A percentile compares a stretch with the other conserved stretches of the same genome.
Conservation (phyloP, 2,113 vertebrate species). For the Apaloderma vittatum region DNA sequence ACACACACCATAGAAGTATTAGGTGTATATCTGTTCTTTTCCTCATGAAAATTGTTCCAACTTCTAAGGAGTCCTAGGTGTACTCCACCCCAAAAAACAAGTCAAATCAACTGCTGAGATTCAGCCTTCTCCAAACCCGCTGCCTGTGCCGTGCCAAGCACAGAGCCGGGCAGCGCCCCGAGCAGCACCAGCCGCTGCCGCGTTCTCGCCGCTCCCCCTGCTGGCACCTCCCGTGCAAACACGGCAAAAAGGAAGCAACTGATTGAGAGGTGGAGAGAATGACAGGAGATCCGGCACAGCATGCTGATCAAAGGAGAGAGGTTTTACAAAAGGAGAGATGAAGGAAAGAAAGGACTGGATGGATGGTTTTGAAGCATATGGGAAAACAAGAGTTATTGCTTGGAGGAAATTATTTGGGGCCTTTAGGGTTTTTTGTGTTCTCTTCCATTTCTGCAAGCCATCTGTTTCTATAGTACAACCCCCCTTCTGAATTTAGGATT, state of each 20-base stretch:
- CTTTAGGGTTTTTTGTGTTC: fast-evolving
- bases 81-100: background rate
- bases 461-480: background rate
- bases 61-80: background rate
- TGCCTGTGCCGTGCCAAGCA: fast-evolving
- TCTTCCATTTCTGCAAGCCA: background rate
- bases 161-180: background rate
- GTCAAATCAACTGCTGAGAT: fast-evolving
- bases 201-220: background rate
- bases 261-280: fast-evolving
- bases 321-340: fast-evolving
- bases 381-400: background rate
- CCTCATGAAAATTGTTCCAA: background rate
- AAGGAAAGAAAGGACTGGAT: too few species aligned
- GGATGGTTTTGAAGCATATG: fast-evolving
- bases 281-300: fast-evolving
- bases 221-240: fast-evolving
- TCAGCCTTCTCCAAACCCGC: fast-evolving
- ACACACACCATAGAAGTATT: fast-evolving
- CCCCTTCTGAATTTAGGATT: background rate
- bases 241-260: fast-evolving
- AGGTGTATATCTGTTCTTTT: background rate
- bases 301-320: fast-evolving
- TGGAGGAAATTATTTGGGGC: background rate
- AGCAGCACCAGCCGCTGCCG: fast-evolving